Evolutionary conservation across 2,113 vertebrate species (phyloP).

Genomic region (Hiodon alosoides): DNA sequence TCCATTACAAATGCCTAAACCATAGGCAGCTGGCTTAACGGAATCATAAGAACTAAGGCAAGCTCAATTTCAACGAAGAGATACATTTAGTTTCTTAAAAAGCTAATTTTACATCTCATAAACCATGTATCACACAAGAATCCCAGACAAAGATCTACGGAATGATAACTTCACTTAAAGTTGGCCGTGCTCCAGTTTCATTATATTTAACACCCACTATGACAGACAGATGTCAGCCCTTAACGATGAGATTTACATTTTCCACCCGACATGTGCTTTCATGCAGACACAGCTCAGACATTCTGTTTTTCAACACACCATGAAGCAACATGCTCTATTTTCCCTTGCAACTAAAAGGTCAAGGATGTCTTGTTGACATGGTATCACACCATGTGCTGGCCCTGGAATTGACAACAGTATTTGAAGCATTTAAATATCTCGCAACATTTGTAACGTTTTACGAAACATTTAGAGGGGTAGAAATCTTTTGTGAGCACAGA

Average conservation of each 20-base stretch:
- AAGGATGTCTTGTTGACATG: not conserved
- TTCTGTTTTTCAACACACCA: not conserved
- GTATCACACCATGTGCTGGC: no score
- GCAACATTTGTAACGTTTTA: no score
- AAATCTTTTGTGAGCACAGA: not conserved
- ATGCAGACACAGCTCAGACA: constrained; percentile 1
- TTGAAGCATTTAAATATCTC: no score
- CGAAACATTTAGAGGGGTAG: no score
- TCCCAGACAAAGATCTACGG: not conserved
- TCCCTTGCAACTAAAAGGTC: not conserved
- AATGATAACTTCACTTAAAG: not conserved
- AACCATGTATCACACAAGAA: not conserved
- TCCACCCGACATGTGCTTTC: constrained; percentile 6
- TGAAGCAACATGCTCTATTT: not conserved
- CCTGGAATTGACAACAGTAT: not conserved
- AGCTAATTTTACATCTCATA: not conserved
- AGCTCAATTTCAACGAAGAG: no score
- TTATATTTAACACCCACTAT: not conserved
- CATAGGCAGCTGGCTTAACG: no score
- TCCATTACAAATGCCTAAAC: not conserved
- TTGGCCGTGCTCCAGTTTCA: not conserved
- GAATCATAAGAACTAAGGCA: no score
- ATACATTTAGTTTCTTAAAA: not conserved
- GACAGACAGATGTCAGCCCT: not conserved
- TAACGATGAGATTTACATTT: not conserved